Evolutionary conservation across 2,113 vertebrate species (phyloP).

Genomic region (Monopterus albus): DNA sequence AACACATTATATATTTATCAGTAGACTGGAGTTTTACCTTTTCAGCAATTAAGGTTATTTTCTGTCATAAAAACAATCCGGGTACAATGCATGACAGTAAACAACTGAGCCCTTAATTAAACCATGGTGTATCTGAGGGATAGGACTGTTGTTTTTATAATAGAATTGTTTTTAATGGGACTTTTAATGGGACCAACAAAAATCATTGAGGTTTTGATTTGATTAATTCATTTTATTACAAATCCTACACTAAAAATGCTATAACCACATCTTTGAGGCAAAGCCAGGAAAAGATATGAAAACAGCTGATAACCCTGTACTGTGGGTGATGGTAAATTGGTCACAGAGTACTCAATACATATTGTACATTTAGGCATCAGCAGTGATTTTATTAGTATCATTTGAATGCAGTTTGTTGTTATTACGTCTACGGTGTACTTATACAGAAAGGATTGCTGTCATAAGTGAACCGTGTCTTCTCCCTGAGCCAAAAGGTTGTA

Average conservation of each 20-base stretch:
- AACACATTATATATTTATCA: too few relatives aligned
- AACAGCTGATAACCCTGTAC: neutral
- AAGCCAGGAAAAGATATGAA: neutral
- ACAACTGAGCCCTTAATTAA: too few relatives aligned
- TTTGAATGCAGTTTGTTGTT: neutral
- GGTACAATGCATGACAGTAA: too few relatives aligned
- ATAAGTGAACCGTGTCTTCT: slow-evolving; percentile 48
- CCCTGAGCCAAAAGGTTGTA: slow-evolving; percentile 64
- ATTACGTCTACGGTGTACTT: slow-evolving; percentile 22
- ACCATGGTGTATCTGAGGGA: neutral
- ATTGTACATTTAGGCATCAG: neutral
- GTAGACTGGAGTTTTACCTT: too few relatives aligned
- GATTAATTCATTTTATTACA: too few relatives aligned
- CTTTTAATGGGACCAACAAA: neutral
- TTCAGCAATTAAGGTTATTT: too few relatives aligned
- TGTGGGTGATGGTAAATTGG: neutral
- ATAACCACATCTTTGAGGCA: neutral
- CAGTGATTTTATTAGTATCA: neutral
- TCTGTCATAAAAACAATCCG: too few relatives aligned
- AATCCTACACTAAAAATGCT: neutral
- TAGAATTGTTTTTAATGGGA: neutral
- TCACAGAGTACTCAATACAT: neutral
- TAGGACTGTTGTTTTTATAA: neutral
- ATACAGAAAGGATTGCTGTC: slow-evolving; percentile 33
- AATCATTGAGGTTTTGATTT: neutral